These are phyloP conservation scores for Delichon dasypus DNA, from an alignment of 2,797 vertebrate genomes.

Conservation along the genomic window DNA sequence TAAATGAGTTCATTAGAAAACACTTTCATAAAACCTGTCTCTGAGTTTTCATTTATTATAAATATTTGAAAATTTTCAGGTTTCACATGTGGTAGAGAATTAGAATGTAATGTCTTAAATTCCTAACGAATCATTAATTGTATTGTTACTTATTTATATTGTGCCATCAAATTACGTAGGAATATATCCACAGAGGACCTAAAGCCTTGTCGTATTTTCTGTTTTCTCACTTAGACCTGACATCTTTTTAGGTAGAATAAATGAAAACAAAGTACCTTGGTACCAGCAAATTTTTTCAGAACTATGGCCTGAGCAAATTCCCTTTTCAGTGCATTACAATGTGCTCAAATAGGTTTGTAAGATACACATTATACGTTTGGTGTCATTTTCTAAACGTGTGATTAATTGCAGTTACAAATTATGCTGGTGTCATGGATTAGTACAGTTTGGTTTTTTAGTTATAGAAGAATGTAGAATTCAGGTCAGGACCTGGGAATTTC, in stretches of 20 bases:
- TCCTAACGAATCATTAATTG: neutral
- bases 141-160: neutral
- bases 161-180: neutral
- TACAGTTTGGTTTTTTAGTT: too few species aligned
- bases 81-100: neutral
- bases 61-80: neutral
- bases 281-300: neutral
- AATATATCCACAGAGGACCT: neutral
- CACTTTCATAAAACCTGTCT: neutral
- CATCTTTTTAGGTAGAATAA: neutral
- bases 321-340: neutral
- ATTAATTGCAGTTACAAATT: neutral
- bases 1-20: neutral
- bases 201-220: neutral
- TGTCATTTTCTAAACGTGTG: neutral
- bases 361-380: fast-evolving
- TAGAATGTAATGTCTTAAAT: neutral
- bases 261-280: neutral
- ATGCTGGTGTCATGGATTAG: neutral
- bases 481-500: too few species aligned
- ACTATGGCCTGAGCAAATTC: neutral
- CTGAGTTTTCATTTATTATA: neutral
- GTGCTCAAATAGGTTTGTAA: neutral
- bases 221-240: neutral
- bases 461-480: too few species aligned